A percentile compares a stretch with the other conserved stretches of the same genome.
Conservation (phyloP, 2,888 invertebrate genomes). For the Drymonia ruficornis region DNA sequence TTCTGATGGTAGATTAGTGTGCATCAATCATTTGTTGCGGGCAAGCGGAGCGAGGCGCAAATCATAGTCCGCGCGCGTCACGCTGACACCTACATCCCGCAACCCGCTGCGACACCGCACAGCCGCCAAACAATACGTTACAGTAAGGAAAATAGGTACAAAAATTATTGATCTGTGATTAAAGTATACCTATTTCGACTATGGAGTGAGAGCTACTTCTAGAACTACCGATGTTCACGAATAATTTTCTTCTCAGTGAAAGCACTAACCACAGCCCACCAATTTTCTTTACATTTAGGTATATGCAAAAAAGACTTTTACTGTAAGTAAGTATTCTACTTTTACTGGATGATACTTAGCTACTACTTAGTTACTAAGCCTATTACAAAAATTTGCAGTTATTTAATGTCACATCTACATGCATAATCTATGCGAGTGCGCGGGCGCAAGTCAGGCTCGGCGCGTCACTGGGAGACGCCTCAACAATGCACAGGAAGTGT, state of each 20-base stretch:
- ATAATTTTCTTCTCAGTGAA: too few species aligned
- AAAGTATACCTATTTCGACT: too few species aligned
- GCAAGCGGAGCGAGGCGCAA: conserved; percentile 79
- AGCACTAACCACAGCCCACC: too few species aligned
- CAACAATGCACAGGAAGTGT: conserved; percentile 82
- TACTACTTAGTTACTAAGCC: too few species aligned
- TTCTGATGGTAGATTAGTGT: conserved; percentile 71
- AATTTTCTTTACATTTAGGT: too few species aligned
- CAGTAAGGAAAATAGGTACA: conserved; percentile 1
- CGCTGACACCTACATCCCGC: conserved; percentile 75
- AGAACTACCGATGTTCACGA: too few species aligned
- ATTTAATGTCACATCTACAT: conserved; percentile 31
- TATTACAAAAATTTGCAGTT: background rate
- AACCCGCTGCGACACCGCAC: conserved; percentile 9
- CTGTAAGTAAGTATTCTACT: too few species aligned
- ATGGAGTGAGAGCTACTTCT: too few species aligned
- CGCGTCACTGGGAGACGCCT: conserved; percentile 60
- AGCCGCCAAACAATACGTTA: background rate
- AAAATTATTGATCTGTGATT: background rate
- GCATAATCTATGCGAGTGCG: conserved; percentile 50
- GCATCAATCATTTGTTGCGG: conserved; percentile 73
- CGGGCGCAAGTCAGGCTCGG: conserved; percentile 57
- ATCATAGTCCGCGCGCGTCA: conserved; percentile 79
- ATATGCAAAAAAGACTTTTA: too few species aligned
- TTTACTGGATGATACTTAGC: too few species aligned